phyloP scores from a whole-genome alignment of 2,113 vertebrate species.

The Neotragus pygmaeus region DNA sequence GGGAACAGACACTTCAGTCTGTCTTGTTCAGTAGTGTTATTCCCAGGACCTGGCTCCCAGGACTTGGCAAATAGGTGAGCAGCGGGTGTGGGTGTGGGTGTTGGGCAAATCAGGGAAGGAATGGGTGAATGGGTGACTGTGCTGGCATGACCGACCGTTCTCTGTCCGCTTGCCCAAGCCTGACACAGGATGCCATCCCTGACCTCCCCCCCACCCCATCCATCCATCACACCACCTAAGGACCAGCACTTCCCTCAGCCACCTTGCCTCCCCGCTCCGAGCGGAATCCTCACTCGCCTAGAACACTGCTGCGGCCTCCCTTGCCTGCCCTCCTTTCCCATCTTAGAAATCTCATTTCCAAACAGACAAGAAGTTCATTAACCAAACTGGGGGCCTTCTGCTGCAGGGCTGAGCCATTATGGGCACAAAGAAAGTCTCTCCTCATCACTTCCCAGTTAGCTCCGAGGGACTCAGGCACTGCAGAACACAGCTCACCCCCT shows the following conservation, averaged over 20 bases:
- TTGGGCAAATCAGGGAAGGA: background rate
- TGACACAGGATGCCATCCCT: background rate
- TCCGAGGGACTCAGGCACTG: accelerated
- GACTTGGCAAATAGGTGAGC: background rate
- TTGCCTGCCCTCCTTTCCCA: background rate
- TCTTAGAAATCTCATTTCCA: background rate
- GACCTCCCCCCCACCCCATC: too few relatives aligned
- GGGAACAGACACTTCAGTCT: background rate
- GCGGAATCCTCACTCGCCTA: background rate
- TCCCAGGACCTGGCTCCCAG: background rate
- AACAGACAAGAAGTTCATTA: conserved; percentile 30
- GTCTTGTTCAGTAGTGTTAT: background rate
- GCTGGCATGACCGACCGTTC: background rate
- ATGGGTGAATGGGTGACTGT: too few relatives aligned
- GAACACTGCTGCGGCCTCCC: background rate
- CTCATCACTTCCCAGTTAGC: background rate
- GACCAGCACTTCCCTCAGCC: accelerated
- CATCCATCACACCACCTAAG: accelerated
- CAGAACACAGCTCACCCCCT: background rate
- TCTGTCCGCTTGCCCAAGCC: background rate
- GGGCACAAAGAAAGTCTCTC: background rate
- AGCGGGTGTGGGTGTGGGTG: accelerated
- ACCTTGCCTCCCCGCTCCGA: accelerated
- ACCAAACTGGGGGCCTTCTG: background rate
- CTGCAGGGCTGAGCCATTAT: background rate